These are phyloP conservation scores for Nothoprocta perdicaria DNA, from an alignment of 2,113 vertebrate species.

Conservation along the genomic window DNA sequence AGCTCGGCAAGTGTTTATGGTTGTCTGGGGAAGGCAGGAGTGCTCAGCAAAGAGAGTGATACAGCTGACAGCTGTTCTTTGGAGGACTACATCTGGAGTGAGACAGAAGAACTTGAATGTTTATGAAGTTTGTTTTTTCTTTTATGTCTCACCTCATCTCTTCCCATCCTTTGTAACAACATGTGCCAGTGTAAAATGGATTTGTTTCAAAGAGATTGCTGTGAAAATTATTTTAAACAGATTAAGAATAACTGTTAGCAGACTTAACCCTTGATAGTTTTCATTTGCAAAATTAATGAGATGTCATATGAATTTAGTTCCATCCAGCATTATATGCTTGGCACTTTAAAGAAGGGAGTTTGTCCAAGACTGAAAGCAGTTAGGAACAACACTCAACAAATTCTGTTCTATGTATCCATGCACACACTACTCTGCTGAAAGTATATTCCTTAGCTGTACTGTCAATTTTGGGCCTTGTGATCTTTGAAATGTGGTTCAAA, in stretches of 20 bases:
- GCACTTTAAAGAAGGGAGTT: neutral
- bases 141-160: neutral
- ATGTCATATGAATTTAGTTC: neutral
- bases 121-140: neutral
- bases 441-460: neutral
- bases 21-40: neutral
- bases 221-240: conserved; percentile 16
- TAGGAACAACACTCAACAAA: neutral
- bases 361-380: neutral
- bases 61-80: neutral
- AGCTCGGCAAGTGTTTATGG: neutral
- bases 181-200: neutral
- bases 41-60: neutral
- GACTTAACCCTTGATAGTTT: neutral
- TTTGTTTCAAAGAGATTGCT: conserved; percentile 8
- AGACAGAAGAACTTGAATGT: neutral
- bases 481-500: neutral
- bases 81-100: neutral
- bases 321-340: neutral
- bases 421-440: neutral
- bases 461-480: neutral
- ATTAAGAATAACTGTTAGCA: neutral
- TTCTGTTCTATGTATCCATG: neutral
- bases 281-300: neutral
- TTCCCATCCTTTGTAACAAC: conserved; percentile 5